phyloP scores from a whole-genome alignment of 2,113 vertebrate genomes.

The Struthidea cinerea region DNA sequence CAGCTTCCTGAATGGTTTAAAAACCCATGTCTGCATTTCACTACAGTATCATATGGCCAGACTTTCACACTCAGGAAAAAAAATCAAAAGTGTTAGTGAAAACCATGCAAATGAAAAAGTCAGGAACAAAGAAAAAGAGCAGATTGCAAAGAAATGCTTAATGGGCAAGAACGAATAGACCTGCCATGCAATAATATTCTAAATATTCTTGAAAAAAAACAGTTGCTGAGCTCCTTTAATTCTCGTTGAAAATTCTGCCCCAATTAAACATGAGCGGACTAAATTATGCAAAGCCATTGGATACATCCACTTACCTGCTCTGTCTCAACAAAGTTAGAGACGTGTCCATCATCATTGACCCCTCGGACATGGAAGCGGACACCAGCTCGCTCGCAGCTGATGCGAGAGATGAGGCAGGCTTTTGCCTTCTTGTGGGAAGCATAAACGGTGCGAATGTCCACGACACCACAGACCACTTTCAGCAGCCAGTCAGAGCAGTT shows the following conservation, averaged over 20 bases:
- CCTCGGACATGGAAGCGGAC: conserved; percentile 73
- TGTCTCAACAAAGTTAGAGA: conserved; percentile 80
- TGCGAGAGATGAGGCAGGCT: conserved; percentile 79
- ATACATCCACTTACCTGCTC: conserved; percentile 72
- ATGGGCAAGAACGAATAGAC: not conserved
- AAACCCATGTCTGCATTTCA: not conserved
- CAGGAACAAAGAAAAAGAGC: not conserved
- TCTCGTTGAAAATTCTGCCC: not conserved
- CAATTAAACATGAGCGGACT: not conserved
- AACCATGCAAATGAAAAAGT: not conserved
- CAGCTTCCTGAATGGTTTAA: not conserved
- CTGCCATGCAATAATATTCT: not conserved
- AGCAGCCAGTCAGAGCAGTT: conserved; percentile 78
- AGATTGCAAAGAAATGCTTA: not conserved
- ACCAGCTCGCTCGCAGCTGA: conserved; percentile 73
- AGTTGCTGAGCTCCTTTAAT: not conserved
- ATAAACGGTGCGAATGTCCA: conserved; percentile 77
- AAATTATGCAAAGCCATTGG: conserved; percentile 5
- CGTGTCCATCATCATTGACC: conserved; percentile 75
- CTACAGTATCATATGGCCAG: not conserved
- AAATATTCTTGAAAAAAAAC: not conserved
- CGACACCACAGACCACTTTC: conserved; percentile 75
- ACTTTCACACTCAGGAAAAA: not conserved
- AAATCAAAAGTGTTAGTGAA: not conserved
- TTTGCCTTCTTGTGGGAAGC: conserved; percentile 80